These are phyloP conservation scores for Cossypha niveicapilla DNA, from an alignment of 2,797 vertebrate species.

Conservation along the genomic window DNA sequence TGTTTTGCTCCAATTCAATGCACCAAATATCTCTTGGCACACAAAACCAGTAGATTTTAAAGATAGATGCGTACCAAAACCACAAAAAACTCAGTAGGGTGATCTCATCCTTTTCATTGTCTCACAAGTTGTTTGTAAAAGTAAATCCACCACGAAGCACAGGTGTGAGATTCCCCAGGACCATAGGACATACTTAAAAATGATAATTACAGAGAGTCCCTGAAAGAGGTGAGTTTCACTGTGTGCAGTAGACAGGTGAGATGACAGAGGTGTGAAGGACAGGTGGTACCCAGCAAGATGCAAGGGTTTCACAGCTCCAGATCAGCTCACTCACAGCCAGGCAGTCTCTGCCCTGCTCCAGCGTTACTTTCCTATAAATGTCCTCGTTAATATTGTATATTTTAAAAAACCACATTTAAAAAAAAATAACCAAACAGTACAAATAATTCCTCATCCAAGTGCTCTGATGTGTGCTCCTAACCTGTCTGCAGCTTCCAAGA, in stretches of 20 bases:
- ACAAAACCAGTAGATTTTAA: not conserved
- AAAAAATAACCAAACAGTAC: slow-evolving; percentile 37
- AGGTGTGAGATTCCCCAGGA: not conserved
- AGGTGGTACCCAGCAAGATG: not conserved
- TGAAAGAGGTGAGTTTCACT: not conserved
- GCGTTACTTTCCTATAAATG: not conserved
- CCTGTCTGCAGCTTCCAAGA: slow-evolving; percentile 48
- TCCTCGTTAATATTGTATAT: slow-evolving; percentile 44
- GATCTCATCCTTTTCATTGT: not conserved
- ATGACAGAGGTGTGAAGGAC: not conserved
- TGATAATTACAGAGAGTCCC: not conserved
- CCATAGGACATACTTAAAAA: rapidly evolving
- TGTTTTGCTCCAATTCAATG: not conserved
- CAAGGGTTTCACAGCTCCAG: not conserved
- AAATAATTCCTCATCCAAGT: slow-evolving; percentile 55
- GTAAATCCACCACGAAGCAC: not conserved
- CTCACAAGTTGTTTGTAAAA: not conserved
- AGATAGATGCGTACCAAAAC: not conserved
- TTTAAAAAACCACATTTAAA: not conserved
- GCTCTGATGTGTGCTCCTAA: slow-evolving; percentile 17
- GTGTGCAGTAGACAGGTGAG: not conserved
- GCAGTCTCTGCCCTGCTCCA: not conserved
- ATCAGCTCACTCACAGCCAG: not conserved
- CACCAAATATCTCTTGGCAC: not conserved
- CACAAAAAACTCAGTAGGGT: not conserved